Evolutionary conservation across 1,140 invertebrate genomes (phyloP).

Genomic region (Drosophila tani): DNA sequence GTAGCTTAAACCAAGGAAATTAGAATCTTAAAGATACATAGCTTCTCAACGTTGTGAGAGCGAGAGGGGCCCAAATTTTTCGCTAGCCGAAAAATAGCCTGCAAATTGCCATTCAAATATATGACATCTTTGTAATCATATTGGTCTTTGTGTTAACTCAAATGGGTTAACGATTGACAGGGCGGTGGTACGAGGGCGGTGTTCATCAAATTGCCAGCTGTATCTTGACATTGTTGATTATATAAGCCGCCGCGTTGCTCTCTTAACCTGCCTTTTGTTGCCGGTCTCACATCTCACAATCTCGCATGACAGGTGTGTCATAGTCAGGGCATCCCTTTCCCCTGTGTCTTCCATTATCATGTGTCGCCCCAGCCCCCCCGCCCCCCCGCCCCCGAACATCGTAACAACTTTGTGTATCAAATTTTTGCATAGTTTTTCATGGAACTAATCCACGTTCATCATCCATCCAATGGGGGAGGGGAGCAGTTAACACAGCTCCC

Average conservation of each 20-base stretch:
- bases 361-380: not conserved
- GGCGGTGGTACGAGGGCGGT: not conserved
- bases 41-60: too few relatives aligned
- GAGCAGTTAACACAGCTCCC: conserved; percentile 14
- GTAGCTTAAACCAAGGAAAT: too few relatives aligned
- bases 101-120: too few relatives aligned
- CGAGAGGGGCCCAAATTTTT: too few relatives aligned
- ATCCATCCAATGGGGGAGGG: not conserved
- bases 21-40: too few relatives aligned
- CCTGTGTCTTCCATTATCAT: not conserved
- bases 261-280: conserved; percentile 36
- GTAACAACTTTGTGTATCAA: conserved; percentile 52
- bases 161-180: conserved; percentile 10
- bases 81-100: too few relatives aligned
- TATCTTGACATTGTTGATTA: conserved; percentile 38
- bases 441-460: conserved; percentile 51
- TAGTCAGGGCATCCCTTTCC: conserved; percentile 35
- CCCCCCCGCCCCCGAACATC: not conserved
- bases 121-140: too few relatives aligned
- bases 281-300: conserved; percentile 25
- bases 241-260: conserved; percentile 23
- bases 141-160: not conserved
- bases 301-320: conserved; percentile 48
- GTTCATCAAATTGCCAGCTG: conserved; percentile 16
- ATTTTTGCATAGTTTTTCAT: conserved; percentile 66